Evolutionary conservation across 2,888 invertebrate species (phyloP).

Genomic region (Cephalotes varians): DNA sequence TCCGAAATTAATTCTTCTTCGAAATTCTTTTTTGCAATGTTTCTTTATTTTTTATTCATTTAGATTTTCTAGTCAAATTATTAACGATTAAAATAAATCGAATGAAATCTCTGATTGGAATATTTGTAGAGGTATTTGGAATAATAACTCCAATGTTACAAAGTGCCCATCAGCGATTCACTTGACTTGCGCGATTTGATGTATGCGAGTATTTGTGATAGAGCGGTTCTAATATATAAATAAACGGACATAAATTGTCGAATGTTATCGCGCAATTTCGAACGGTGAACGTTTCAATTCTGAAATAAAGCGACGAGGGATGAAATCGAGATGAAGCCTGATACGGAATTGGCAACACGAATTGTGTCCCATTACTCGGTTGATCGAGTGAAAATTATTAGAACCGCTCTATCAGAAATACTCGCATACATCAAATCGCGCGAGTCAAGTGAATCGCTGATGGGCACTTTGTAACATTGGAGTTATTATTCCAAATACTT

Average conservation of each 20-base stretch:
- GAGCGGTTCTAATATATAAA: conserved; percentile 9
- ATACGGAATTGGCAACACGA: conserved; percentile 11
- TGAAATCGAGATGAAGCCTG: neutral
- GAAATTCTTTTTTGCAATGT: neutral
- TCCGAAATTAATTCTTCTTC: neutral
- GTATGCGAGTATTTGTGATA: neutral
- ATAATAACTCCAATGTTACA: neutral
- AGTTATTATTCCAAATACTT: neutral
- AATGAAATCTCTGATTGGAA: neutral
- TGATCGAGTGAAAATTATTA: conserved; percentile 29
- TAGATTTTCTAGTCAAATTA: neutral
- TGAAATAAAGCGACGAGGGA: conserved; percentile 1
- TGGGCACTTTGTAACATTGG: neutral
- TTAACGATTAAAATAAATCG: too few species aligned
- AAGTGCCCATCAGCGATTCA: neutral
- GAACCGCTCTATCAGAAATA: neutral
- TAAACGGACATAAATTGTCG: too few species aligned
- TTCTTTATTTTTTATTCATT: neutral
- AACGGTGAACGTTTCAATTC: neutral
- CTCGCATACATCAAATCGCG: neutral
- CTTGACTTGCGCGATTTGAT: neutral
- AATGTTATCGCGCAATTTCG: neutral
- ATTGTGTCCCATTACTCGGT: conserved; percentile 23
- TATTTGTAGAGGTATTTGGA: neutral
- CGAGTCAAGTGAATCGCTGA: neutral